phyloP scores from a whole-genome alignment of 1,140 invertebrate species.

The roundworm (Caenorhabditis elegans) region WBcel235 BX284604.4:9324501-9325000 shows the following conservation, averaged over 20 bases:
- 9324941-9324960: too few species aligned
- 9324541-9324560: neutral
- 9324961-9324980: too few species aligned
- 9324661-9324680: neutral
- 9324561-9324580: neutral
- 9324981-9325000: neutral
- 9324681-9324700: neutral
- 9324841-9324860: neutral
- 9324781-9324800: neutral
- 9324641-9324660: neutral
- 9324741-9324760: neutral
- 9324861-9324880: too few species aligned
- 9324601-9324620: neutral
- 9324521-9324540: too few species aligned
- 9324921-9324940: too few species aligned
- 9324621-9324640: neutral
- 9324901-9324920: too few species aligned
- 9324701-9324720: conserved; percentile 16
- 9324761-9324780: conserved; percentile 10
- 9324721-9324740: neutral
- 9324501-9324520: too few species aligned
- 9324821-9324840: neutral
- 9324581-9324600: neutral
- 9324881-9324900: neutral
- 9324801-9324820: neutral